Evolutionary conservation across 2,888 invertebrate species (phyloP), one percentile per base, ranked within the genome.

Genomic region (Tineola bisselliella): DNA sequence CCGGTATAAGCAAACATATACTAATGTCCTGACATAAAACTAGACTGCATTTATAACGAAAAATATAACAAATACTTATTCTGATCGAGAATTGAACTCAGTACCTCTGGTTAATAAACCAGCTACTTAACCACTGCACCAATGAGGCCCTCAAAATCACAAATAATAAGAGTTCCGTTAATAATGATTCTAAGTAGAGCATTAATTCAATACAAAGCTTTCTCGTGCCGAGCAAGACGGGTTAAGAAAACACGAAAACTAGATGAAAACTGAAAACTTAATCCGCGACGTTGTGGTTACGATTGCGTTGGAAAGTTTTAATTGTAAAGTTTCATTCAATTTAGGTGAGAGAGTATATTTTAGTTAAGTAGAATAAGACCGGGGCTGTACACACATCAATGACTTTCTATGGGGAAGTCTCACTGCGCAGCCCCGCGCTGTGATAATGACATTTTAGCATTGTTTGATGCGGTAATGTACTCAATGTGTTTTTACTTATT

Each of bases 241-340:
- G 58, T 33, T 58, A 58, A 58, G 58, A 58, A 58, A 58, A 58
- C 58, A 58, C 58, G 30, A 33, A 58, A 58, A 58, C 58, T 33
- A 33, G 58, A 58, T 58, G 58, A 58, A 58, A 58, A 58, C 58
- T 58, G 17, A 33, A 56, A 33, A 58, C 31, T 25, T 54, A 12
- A 54, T 25, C 25, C 64, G 64, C 63, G 74, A 74, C 69, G 62
- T 48, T 48, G 59, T 38, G 58, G 44, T 18, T 52, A 61, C 60
- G 44, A 25, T 60, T 8, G 48, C 56, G 56, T 43, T 44, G 31
- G 31, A 33, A 18, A 19, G 1, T 76, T 76, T 74, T 77, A 76
- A 77, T 77, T 74, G 74, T 67, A 65, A 74, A 76, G 48, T 48
- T 48, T 48, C 15, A 48, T 48, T 48, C 48, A 48, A 48, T 48